Conservation (phyloP, 2,888 invertebrate species). For the Geophilus truncorum region DNA sequence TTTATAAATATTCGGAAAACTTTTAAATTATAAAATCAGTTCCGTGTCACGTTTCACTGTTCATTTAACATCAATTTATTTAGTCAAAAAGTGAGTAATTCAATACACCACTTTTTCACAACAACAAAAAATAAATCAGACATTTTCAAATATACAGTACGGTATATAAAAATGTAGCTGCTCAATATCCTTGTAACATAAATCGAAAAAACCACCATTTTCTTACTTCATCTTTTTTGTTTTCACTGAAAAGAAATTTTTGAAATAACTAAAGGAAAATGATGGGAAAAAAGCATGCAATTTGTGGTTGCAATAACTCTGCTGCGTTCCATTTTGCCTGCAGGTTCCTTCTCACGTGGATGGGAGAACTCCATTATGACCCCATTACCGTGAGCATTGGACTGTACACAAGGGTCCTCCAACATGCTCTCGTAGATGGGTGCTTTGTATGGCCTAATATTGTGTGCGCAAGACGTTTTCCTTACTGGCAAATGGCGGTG, state of each 20-base stretch:
- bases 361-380: not conserved
- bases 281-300: not conserved
- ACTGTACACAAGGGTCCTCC: constrained; percentile 10
- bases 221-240: not conserved
- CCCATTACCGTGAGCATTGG: constrained; percentile 10
- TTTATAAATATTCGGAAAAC: too few species aligned
- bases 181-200: not conserved
- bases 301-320: not conserved
- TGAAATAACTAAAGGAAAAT: not conserved
- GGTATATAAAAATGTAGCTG: too few species aligned
- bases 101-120: too few species aligned
- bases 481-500: constrained; percentile 3
- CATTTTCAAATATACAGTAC: too few species aligned
- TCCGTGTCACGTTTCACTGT: too few species aligned
- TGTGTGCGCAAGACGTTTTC: constrained; percentile 1
- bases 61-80: too few species aligned
- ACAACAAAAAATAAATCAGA: too few species aligned
- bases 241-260: not conserved
- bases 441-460: constrained; percentile 6
- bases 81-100: too few species aligned
- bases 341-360: not conserved
- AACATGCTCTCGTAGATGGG: constrained; percentile 1
- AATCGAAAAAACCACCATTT: not conserved
- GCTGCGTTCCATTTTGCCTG: not conserved
- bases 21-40: too few species aligned